A percentile compares a stretch with the other conserved stretches of the same genome.
These are phyloP conservation scores for Drosophila sproati DNA, from an alignment of 1,140 invertebrate genomes.

Conservation along the genomic window DNA sequence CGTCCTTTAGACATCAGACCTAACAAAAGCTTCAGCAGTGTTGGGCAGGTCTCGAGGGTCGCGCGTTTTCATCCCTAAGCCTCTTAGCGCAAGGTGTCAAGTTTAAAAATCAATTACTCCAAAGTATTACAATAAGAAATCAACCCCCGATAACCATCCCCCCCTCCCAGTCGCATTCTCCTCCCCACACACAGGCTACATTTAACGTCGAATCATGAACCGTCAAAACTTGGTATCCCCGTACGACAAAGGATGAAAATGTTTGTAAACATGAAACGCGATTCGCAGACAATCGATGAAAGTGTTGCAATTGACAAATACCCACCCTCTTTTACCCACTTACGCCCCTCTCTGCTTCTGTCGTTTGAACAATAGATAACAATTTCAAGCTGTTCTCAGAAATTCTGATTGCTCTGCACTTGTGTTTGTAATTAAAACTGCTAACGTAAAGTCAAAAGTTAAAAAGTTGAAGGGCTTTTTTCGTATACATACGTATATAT, in stretches of 20 bases:
- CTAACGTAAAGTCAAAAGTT: not conserved
- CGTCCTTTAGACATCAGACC: not conserved
- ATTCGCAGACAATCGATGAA: slow-evolving; percentile 23
- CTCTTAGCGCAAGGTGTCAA: slow-evolving; percentile 78
- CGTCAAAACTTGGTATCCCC: slow-evolving; percentile 10
- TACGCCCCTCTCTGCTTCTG: too few relatives aligned
- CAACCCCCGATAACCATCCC: not conserved
- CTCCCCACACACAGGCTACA: too few relatives aligned
- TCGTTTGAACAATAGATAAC: slow-evolving; percentile 8
- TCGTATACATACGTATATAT: too few relatives aligned
- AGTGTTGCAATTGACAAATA: slow-evolving; percentile 6
- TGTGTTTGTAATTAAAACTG: not conserved
- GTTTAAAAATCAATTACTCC: slow-evolving; percentile 81
- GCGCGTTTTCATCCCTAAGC: slow-evolving; percentile 56
- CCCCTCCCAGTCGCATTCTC: not conserved
- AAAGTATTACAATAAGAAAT: slow-evolving; percentile 50
- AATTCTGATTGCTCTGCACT: slow-evolving; percentile 4
- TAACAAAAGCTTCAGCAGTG: slow-evolving; percentile 38
- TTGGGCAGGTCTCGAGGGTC: slow-evolving; percentile 14
- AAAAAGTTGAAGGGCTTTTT: too few relatives aligned
- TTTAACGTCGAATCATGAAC: not conserved
- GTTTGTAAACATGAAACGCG: slow-evolving; percentile 41
- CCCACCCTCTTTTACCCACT: not conserved
- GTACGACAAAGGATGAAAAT: slow-evolving; percentile 22
- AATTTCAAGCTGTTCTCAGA: not conserved